phyloP scores from a whole-genome alignment of 2,797 vertebrate species.

The Fratercula arctica region DNA sequence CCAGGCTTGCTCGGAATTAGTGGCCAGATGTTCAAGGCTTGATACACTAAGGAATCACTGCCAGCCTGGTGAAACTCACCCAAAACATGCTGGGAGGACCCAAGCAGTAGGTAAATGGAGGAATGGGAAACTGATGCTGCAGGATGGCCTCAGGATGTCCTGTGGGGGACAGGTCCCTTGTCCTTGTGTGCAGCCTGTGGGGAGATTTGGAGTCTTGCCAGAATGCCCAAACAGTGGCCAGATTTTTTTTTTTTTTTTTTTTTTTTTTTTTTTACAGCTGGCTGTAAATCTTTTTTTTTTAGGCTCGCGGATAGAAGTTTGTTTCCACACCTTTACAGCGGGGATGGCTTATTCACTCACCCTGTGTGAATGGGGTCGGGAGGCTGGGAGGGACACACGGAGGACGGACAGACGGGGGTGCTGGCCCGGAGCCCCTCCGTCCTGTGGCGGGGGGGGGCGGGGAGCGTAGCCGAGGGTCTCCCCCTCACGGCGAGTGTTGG shows the following conservation, averaged over 20 bases:
- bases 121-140: accelerated
- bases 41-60: accelerated
- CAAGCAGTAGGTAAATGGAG: accelerated
- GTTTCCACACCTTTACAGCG: accelerated
- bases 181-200: accelerated
- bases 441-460: no score
- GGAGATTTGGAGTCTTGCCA: not conserved
- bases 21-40: not conserved
- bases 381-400: not conserved
- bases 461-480: not conserved
- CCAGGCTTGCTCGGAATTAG: not conserved
- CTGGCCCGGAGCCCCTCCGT: not conserved
- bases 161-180: accelerated
- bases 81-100: accelerated
- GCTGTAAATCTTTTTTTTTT: accelerated
- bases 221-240: accelerated
- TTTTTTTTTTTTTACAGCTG: no score
- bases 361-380: accelerated
- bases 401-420: not conserved
- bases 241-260: not conserved
- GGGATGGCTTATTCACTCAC: accelerated
- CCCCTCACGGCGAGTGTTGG: not conserved
- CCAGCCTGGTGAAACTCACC: not conserved
- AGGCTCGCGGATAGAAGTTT: not conserved
- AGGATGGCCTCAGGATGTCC: accelerated